phyloP scores from a whole-genome alignment of 30 jellyfish, hydroid and myxozoan species.

The Aurelia coerulea region DNA sequence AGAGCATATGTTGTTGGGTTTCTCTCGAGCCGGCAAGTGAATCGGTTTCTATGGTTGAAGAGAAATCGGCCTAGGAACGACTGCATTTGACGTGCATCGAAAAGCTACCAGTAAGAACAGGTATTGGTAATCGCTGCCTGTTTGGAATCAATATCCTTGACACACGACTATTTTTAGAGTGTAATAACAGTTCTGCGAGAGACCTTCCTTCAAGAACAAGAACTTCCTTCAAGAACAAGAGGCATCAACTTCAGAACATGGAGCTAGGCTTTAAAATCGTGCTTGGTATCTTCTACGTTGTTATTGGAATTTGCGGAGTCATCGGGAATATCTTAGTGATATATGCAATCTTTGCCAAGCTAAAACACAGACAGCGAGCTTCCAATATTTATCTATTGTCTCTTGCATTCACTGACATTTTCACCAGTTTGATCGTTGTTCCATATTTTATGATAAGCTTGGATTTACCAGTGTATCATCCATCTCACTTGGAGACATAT shows the following conservation, averaged over 20 bases:
- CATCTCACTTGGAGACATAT: slow-evolving; percentile 28
- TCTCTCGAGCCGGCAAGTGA: too few relatives aligned
- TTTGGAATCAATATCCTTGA: too few relatives aligned
- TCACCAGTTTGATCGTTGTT: slow-evolving; percentile 17
- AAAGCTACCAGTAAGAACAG: too few relatives aligned
- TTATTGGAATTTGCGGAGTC: slow-evolving; percentile 22
- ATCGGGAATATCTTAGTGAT: slow-evolving; percentile 30
- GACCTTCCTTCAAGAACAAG: too few relatives aligned
- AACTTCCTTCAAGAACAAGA: too few relatives aligned
- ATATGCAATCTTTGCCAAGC: slow-evolving; percentile 10
- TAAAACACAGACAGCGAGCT: slow-evolving; percentile 12
- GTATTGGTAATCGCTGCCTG: too few relatives aligned
- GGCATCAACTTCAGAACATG: not conserved
- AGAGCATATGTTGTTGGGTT: too few relatives aligned
- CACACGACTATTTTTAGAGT: too few relatives aligned
- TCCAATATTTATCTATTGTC: slow-evolving; percentile 33
- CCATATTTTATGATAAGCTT: slow-evolving; percentile 51
- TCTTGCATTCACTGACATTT: slow-evolving; percentile 45
- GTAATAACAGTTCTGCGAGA: too few relatives aligned
- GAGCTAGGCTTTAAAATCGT: slow-evolving; percentile 6
- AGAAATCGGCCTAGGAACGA: too few relatives aligned
- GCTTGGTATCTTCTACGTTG: slow-evolving; percentile 17
- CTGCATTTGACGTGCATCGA: too few relatives aligned
- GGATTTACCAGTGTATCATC: slow-evolving; percentile 33
- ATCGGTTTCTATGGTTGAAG: too few relatives aligned